Evolutionary conservation across 2,888 invertebrate genomes (phyloP), one percentile per base, ranked within the genome.

Genomic region (Pyrrhia umbra): DNA sequence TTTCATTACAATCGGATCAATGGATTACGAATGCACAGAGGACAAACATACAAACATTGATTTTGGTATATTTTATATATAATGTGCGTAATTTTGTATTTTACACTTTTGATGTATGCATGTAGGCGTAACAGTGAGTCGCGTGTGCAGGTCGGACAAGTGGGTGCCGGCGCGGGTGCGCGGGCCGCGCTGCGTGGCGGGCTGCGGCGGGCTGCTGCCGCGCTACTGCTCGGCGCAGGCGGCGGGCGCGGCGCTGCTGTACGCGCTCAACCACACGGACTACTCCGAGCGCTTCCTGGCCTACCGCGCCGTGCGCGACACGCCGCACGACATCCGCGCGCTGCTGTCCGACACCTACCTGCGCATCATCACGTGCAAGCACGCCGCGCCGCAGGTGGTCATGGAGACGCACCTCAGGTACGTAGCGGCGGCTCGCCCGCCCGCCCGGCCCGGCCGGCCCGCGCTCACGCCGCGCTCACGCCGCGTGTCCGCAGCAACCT

Each of bases 161-260:
- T 95, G 95, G 68, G 95, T 96, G 68, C 97, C 97, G 2, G 94
- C 93, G 73, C 95, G 97, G 20, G 96, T 96, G 77, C 95, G 98
- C 56, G 95, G 96, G 34, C 97, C 98, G 1, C 91, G 92, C 75
- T 96, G 97, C 78, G 96, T 97, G 46, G 95, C 96, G 54, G 97
- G 97, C 34, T 96, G 97, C 15, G 98, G 98, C 20, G 98, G 98
- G 8, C 95, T 98, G 56, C 91, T 99, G 75, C 98, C 98, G n/a
- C 95, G 96, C 3, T 99, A 97, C 92, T 97, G 97, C 77, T 91
- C 93, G 51, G 96, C 96, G 76, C 83, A 82, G 66, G 97, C 98
- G 54, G 96, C 96, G 70, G 98, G 98, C 6, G 98, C 98, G 85
- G 97, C 85, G 77, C 86, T 92, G 82, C 95, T 99, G 65, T 96